Evolutionary conservation across 1,140 invertebrate species (phyloP).

Genomic region (Ditylenchus dipsaci): DNA sequence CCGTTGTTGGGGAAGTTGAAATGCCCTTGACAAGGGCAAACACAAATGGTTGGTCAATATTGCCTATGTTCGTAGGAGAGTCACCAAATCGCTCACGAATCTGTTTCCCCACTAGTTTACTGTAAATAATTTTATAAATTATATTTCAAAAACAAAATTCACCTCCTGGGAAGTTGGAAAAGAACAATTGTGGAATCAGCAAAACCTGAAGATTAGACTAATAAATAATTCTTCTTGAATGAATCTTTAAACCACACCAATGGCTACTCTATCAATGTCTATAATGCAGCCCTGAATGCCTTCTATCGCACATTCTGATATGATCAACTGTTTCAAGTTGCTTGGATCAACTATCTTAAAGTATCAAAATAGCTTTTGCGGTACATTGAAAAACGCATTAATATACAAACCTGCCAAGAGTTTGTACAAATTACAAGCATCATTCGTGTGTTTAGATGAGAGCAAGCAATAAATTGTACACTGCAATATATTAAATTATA

Average conservation of each 20-base stretch:
- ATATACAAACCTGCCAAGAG: conserved; percentile 80
- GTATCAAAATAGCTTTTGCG: not conserved
- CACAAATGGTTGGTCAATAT: conserved; percentile 50
- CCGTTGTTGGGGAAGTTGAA: conserved; percentile 8
- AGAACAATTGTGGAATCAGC: conserved; percentile 52
- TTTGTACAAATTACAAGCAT: conserved; percentile 91
- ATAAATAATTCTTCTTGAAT: no score
- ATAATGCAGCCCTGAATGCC: conserved; percentile 79
- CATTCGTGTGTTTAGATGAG: conserved; percentile 87
- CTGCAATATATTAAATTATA: conserved; percentile 65
- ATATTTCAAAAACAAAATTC: conserved; percentile 1
- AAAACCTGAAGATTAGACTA: conserved; percentile 19
- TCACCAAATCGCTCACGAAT: conserved; percentile 48
- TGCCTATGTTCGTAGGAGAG: conserved; percentile 27
- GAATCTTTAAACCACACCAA: conserved; percentile 18
- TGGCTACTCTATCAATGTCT: conserved; percentile 60
- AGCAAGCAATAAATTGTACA: conserved; percentile 85
- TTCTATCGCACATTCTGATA: conserved; percentile 65
- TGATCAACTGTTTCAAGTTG: conserved; percentile 78
- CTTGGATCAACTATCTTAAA: conserved; percentile 77
- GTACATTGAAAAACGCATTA: not conserved
- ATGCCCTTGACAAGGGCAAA: conserved; percentile 49
- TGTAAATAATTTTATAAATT: conserved; percentile 15
- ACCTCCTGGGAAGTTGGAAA: conserved; percentile 55
- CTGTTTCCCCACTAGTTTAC: conserved; percentile 40